A percentile compares a stretch with the other conserved stretches of the same genome.
phyloP scores from a whole-genome alignment of 2,113 vertebrate genomes.

The mouse (Mus musculus) region GRCm39 chr10:94728001-94728500 shows the following conservation, averaged over 20 bases:
- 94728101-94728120: slow-evolving; percentile 70
- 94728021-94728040: slow-evolving; percentile 50
- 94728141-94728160: slow-evolving; percentile 74
- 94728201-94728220: slow-evolving; percentile 67
- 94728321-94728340: not conserved
- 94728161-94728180: slow-evolving; percentile 71
- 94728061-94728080: slow-evolving; percentile 78
- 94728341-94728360: slow-evolving; percentile 34
- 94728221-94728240: slow-evolving; percentile 46
- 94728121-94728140: slow-evolving; percentile 73
- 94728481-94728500: slow-evolving; percentile 24
- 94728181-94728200: slow-evolving; percentile 72
- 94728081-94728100: slow-evolving; percentile 78
- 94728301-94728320: not conserved
- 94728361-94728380: slow-evolving; percentile 62
- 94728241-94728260: slow-evolving; percentile 55
- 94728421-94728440: slow-evolving; percentile 23
- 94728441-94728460: not conserved
- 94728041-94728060: slow-evolving; percentile 65
- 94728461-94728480: not conserved
- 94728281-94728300: slow-evolving; percentile 28
- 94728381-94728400: slow-evolving; percentile 58
- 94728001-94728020: not conserved
- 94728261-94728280: slow-evolving; percentile 70
- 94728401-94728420: slow-evolving; percentile 36